A percentile compares a stretch with the other conserved stretches of the same genome.
Conservation (phyloP, 2,797 vertebrate species). For the Ciconia nigra region DNA sequence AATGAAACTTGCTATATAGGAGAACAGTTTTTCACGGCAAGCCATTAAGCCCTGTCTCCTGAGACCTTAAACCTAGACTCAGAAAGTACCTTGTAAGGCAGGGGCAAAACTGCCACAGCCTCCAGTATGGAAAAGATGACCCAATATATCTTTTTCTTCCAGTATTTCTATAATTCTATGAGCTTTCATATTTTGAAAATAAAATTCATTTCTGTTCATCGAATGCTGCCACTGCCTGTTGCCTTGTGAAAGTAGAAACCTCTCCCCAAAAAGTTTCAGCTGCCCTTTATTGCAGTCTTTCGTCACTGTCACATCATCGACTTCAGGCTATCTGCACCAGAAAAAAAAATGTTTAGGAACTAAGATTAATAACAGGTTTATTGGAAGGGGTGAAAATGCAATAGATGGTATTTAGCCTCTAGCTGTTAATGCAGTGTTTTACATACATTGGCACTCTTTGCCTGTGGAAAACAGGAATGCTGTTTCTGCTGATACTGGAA, state of each 20-base stretch:
- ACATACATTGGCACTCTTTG: neutral
- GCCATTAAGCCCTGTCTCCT: neutral
- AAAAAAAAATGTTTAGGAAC: constrained; percentile 15
- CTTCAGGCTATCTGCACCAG: constrained; percentile 37
- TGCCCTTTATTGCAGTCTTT: constrained; percentile 57
- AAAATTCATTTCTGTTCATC: constrained; percentile 25
- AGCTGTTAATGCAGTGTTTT: neutral
- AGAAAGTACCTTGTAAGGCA: neutral
- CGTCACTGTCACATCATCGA: constrained; percentile 36
- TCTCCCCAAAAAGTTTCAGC: constrained; percentile 44
- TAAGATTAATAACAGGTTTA: constrained; percentile 49
- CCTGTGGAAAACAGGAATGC: neutral
- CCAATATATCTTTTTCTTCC: neutral
- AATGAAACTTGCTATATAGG: neutral
- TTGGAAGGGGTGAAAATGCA: constrained; percentile 11
- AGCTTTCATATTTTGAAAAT: constrained; percentile 40
- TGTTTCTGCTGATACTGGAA: neutral
- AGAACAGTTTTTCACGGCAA: neutral
- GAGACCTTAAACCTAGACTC: neutral
- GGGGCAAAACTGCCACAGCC: neutral
- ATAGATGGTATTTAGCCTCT: constrained; percentile 16
- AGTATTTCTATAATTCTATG: constrained; percentile 21
- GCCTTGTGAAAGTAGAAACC: neutral
- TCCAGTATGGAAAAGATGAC: constrained; percentile 17
- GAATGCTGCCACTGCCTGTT: neutral